phyloP scores from a whole-genome alignment of 2,113 vertebrate species.

The Choloepus hoffmanni region DNA sequence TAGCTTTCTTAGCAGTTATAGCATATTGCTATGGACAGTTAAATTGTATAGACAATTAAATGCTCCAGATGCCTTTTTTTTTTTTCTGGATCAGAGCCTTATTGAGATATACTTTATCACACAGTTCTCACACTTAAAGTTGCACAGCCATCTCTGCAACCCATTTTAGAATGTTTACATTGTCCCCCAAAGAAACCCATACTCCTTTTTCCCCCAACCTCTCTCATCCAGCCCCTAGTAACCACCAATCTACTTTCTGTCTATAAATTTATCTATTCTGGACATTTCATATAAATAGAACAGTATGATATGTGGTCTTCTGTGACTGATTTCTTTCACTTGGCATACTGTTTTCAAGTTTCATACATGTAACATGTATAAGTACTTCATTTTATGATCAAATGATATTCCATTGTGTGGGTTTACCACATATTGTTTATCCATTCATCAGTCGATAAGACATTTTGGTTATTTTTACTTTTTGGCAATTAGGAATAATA shows the following conservation, averaged over 20 bases:
- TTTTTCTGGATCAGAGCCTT: background rate
- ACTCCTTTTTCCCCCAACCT: background rate
- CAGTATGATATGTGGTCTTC: background rate
- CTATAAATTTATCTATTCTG: constrained; percentile 7
- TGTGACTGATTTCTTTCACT: constrained; percentile 18
- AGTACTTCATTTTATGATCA: background rate
- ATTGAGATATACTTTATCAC: background rate
- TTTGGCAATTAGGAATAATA: background rate
- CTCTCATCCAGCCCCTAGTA: background rate
- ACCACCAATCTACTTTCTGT: background rate
- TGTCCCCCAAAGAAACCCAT: background rate
- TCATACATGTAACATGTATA: background rate
- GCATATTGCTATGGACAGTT: background rate
- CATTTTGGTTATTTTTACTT: background rate
- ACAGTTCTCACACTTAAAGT: background rate
- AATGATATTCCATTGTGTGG: background rate
- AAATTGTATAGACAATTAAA: background rate
- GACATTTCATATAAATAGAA: background rate
- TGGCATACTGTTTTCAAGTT: background rate
- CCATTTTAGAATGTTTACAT: background rate
- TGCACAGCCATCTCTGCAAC: background rate
- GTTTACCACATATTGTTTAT: background rate
- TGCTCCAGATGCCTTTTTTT: background rate
- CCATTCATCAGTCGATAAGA: background rate
- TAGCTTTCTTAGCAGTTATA: background rate